Evolutionary conservation across 2,113 vertebrate species (phyloP), one percentile per base, ranked within the genome.

Genomic region (Platysternon megacephalum): DNA sequence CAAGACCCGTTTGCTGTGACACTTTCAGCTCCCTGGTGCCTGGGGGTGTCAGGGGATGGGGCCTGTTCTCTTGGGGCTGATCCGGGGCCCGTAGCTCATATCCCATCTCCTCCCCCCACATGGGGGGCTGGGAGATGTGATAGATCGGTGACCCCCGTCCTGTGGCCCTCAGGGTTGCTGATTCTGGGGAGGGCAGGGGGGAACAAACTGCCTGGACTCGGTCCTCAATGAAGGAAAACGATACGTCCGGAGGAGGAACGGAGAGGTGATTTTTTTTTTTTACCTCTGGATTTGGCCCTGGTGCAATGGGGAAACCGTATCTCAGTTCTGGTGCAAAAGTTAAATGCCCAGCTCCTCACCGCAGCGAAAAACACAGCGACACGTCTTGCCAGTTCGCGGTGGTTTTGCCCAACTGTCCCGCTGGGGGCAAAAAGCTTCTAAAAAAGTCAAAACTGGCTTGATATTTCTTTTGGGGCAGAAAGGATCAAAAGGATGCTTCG

Each of bases 341-440:
- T 13, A 26, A 55, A 55, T 24, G 11, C 53, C 51, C 6, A 8
- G 3, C 22, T 26, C 24, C 24, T 10, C 22, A 4, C 53, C 24
- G 53, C 53, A 55, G 58, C 13, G 7, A 8, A 35, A 65, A 58
- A 65, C 16, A 5, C 32, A n/a, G 16, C 14, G 17, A 65, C 6
- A 8, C 1, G 4, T 35, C 32, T 35, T 32, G 7, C 32, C 32
- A 1, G 58, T 14, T 17, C 4, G 8, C 14, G 3, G 16, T 2
- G 16, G 61, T 65, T 16, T 65, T 16, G 61, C 58, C 7, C 1
- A 35, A 65, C 29, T 65, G 14, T 32, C 32, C 32, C 32, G 3
- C 14, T 16, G 12, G 58, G 14, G 14, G 28, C 12, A 16, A 35
- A 14, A 16, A 35, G 13, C 32, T 35, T 35, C 58, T 2, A 11